phyloP scores from a whole-genome alignment of 2,113 vertebrate genomes.

The Pluvialis apricaria region DNA sequence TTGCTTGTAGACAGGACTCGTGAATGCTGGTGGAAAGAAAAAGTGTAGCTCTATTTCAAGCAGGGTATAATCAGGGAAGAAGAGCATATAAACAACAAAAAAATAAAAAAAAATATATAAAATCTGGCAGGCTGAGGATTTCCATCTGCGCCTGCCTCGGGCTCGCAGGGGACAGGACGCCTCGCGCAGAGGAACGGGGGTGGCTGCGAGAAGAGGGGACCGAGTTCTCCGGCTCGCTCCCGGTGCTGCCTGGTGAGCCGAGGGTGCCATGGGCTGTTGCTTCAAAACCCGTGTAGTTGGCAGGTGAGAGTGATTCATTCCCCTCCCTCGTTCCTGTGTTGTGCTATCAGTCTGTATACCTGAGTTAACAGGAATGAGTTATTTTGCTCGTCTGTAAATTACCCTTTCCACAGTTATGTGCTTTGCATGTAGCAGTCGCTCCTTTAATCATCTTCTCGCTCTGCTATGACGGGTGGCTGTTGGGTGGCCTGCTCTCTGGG shows the following conservation, averaged over 20 bases:
- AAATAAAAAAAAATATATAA: too few relatives aligned
- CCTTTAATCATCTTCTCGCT: not conserved
- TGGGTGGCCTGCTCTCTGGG: not conserved
- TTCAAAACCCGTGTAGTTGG: not conserved
- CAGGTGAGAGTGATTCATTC: not conserved
- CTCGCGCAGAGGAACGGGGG: not conserved
- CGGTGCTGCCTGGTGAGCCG: not conserved
- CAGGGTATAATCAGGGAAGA: slow-evolving; percentile 4
- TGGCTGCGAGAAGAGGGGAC: not conserved
- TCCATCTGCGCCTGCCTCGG: not conserved
- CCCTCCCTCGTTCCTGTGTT: not conserved
- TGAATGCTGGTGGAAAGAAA: not conserved
- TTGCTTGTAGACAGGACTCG: not conserved
- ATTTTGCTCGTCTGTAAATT: not conserved
- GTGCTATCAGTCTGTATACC: not conserved
- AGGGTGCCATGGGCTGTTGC: not conserved
- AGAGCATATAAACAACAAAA: not conserved
- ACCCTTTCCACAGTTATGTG: not conserved
- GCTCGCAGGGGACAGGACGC: not conserved
- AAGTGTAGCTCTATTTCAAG: not conserved
- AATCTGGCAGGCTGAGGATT: not conserved
- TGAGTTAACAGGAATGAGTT: not conserved
- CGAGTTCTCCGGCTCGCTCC: fast-evolving
- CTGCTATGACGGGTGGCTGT: not conserved
- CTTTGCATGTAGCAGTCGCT: not conserved